Evolutionary conservation across 2,888 invertebrate species (phyloP).

Genomic region (Tipula vernalis): DNA sequence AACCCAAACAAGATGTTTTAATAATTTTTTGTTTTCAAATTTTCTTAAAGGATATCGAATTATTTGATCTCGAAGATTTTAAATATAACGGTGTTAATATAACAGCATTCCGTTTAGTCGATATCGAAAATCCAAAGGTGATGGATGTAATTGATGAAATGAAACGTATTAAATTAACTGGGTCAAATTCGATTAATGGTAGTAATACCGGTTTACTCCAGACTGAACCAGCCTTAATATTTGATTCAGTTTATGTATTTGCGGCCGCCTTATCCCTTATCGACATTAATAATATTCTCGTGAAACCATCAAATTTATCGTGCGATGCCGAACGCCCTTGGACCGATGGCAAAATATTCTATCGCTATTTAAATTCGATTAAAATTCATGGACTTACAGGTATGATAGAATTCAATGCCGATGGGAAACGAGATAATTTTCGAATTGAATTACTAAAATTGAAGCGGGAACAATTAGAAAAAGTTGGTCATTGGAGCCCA

Average conservation of each 20-base stretch:
- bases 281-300: constrained; percentile 49
- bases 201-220: constrained; percentile 45
- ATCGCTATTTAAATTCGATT: constrained; percentile 63
- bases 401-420: constrained; percentile 63
- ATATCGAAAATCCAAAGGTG: constrained; percentile 62
- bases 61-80: constrained; percentile 80
- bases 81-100: constrained; percentile 90
- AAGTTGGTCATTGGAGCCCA: constrained; percentile 75
- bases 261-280: constrained; percentile 64
- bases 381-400: constrained; percentile 76
- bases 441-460: constrained; percentile 75
- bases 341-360: constrained; percentile 62
- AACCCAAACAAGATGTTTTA: no score
- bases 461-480: constrained; percentile 60
- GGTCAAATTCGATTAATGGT: constrained; percentile 60
- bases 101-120: constrained; percentile 84
- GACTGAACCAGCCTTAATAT: constrained; percentile 75
- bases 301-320: constrained; percentile 61
- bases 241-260: constrained; percentile 74
- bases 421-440: constrained; percentile 72
- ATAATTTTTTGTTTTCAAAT: no score
- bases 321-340: constrained; percentile 69
- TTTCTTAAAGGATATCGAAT: constrained; percentile 60
- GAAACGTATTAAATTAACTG: constrained; percentile 79
- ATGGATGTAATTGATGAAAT: constrained; percentile 66